These are phyloP conservation scores for Zaprionus nigranus DNA, from an alignment of 1,140 invertebrate genomes.

Conservation along the genomic window DNA sequence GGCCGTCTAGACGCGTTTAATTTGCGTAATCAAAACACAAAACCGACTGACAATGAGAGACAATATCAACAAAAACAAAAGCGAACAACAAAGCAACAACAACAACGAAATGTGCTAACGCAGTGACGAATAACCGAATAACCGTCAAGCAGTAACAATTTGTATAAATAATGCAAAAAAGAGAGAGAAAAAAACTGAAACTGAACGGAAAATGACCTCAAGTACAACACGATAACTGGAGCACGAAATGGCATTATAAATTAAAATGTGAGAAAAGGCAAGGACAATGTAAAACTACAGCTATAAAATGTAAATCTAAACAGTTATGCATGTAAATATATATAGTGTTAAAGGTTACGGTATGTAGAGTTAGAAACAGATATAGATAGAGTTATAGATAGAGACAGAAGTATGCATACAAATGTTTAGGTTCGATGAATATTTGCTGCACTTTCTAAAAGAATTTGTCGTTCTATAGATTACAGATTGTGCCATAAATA, in stretches of 20 bases:
- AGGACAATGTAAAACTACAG: constrained; percentile 3
- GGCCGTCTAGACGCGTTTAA: constrained; percentile 72
- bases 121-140: constrained; percentile 36
- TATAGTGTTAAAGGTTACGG: not conserved
- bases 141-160: constrained; percentile 55
- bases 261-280: constrained; percentile 57
- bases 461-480: not conserved
- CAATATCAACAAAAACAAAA: constrained; percentile 62
- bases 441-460: not conserved
- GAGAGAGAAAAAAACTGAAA: constrained; percentile 14
- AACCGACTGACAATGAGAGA: constrained; percentile 73
- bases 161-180: constrained; percentile 72
- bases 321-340: not conserved
- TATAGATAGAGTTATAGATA: not conserved
- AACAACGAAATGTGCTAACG: constrained; percentile 53
- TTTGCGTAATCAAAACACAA: constrained; percentile 81
- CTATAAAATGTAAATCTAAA: not conserved
- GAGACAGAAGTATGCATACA: no score
- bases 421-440: no score
- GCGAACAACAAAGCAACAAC: constrained; percentile 26
- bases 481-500: no score
- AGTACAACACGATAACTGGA: constrained; percentile 54
- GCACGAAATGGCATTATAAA: constrained; percentile 53
- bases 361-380: not conserved
- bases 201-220: constrained; percentile 30